Evolutionary conservation across 2,797 vertebrate species (phyloP).

Genomic region (Mormyrus hasselquistii): DNA sequence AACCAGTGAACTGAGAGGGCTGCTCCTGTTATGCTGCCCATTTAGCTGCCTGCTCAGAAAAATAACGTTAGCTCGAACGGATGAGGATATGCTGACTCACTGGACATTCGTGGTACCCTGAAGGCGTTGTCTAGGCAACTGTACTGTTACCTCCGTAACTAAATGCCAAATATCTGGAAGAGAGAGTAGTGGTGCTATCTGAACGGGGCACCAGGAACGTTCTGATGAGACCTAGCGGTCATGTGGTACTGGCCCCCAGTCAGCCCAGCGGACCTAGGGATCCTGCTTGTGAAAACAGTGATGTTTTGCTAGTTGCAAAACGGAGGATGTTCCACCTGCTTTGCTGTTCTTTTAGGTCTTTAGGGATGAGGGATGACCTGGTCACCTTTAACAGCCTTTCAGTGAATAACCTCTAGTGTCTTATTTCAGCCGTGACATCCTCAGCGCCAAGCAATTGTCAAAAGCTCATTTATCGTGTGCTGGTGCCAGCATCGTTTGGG

Average conservation of each 20-base stretch:
- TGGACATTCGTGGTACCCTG: slow-evolving; percentile 4
- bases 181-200: neutral
- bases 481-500: neutral
- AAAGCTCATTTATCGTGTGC: neutral
- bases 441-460: slow-evolving; percentile 26
- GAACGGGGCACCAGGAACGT: neutral
- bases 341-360: neutral
- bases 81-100: neutral
- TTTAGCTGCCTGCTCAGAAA: neutral
- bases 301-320: slow-evolving; percentile 22
- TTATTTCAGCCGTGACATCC: slow-evolving; percentile 52
- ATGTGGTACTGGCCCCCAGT: neutral
- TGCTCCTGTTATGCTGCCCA: neutral
- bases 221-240: neutral
- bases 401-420: slow-evolving; percentile 54
- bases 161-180: neutral
- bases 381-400: slow-evolving; percentile 44
- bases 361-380: slow-evolving; percentile 23
- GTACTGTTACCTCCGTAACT: neutral
- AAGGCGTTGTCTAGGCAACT: neutral
- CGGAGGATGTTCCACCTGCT: neutral
- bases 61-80: neutral
- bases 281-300: neutral
- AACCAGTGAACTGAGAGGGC: neutral
- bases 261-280: neutral